phyloP scores from a whole-genome alignment of 2,113 vertebrate genomes.

The Rynchops niger region DNA sequence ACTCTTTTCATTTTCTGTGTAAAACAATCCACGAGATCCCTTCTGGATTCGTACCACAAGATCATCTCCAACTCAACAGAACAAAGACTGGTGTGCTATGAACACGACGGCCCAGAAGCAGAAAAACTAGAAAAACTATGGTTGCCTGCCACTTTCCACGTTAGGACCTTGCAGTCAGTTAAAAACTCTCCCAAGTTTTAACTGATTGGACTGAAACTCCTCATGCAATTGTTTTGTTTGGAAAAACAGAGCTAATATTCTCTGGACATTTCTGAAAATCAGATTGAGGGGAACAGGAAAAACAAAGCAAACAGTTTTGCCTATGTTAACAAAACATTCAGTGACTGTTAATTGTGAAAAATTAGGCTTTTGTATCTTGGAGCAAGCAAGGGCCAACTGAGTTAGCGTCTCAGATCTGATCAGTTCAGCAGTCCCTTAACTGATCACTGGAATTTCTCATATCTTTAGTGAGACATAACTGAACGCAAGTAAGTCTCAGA shows the following conservation, averaged over 20 bases:
- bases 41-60: neutral
- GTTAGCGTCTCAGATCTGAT: constrained; percentile 18
- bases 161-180: neutral
- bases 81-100: neutral
- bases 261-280: constrained; percentile 25
- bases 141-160: neutral
- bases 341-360: constrained; percentile 35
- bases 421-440: constrained; percentile 48
- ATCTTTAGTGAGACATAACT: constrained; percentile 32
- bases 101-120: neutral
- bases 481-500: constrained; percentile 32
- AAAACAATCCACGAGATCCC: neutral
- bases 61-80: neutral
- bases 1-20: neutral
- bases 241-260: neutral
- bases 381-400: neutral
- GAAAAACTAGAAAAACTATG: neutral
- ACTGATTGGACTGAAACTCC: constrained; percentile 8
- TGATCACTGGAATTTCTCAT: constrained; percentile 45
- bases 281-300: constrained; percentile 4
- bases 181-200: neutral
- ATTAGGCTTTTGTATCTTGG: neutral
- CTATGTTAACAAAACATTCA: constrained; percentile 25
- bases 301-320: constrained; percentile 44
- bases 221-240: constrained; percentile 12